Conservation (phyloP, 2,888 invertebrate species). For the Torymus tubicola region DNA sequence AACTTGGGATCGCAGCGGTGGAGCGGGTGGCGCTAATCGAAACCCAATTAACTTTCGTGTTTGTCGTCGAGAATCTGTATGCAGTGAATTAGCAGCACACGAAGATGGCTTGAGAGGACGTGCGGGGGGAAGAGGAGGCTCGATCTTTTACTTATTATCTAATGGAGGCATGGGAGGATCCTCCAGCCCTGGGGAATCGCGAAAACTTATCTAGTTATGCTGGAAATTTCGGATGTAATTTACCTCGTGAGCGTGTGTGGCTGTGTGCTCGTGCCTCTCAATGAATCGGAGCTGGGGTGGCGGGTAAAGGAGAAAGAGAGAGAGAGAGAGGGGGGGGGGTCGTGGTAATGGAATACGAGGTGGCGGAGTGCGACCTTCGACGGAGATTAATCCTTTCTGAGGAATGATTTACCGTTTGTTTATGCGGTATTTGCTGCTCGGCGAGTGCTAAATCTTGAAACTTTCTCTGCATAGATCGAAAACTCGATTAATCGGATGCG, state of each 20-base stretch:
- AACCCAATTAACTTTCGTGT: conserved; percentile 40
- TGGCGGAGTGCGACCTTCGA: neutral
- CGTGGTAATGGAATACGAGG: conserved; percentile 24
- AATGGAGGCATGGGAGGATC: too few species aligned
- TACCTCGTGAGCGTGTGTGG: neutral
- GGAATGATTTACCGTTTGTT: conserved; percentile 23
- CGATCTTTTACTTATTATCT: too few species aligned
- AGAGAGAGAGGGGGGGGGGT: neutral
- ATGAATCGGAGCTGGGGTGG: too few species aligned
- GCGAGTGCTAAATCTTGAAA: too few species aligned
- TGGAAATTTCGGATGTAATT: conserved; percentile 34
- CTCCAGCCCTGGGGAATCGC: neutral
- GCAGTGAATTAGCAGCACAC: conserved; percentile 9
- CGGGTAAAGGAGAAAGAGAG: too few species aligned
- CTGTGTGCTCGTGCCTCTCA: too few species aligned
- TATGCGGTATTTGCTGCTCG: neutral
- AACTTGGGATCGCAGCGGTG: neutral
- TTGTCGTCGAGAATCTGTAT: neutral
- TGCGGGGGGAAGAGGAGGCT: neutral
- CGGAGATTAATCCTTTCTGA: conserved; percentile 31
- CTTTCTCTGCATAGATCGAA: too few species aligned
- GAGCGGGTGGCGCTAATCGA: conserved; percentile 23
- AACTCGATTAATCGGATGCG: too few species aligned
- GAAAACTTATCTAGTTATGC: conserved; percentile 24
- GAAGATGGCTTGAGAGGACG: neutral